Conservation (phyloP, 2,113 vertebrate genomes). For the Psilopsiagon aurifrons region DNA sequence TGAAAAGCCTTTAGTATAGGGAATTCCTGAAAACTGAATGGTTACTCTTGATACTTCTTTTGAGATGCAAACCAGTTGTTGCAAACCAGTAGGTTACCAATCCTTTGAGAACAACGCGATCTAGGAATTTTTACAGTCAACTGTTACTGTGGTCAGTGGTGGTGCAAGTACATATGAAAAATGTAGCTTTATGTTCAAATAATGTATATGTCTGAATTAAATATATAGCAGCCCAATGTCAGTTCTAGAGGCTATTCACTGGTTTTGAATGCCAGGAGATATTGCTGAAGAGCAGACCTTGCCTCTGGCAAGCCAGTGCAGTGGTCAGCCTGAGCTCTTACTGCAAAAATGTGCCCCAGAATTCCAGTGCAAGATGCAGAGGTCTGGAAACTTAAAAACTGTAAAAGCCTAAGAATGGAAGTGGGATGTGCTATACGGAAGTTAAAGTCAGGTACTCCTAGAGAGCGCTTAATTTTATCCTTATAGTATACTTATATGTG, state of each 20-base stretch:
- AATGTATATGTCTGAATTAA: background rate
- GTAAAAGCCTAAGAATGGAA: background rate
- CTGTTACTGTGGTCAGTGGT: background rate
- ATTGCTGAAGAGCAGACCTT: background rate
- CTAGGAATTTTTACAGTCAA: background rate
- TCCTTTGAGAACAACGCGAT: background rate
- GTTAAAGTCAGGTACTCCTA: background rate
- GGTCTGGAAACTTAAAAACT: background rate
- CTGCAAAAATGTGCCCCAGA: background rate
- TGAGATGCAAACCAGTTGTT: background rate
- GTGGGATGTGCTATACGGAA: background rate
- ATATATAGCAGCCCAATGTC: background rate
- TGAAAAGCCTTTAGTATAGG: background rate
- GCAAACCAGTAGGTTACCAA: background rate
- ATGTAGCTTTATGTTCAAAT: background rate
- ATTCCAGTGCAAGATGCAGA: background rate
- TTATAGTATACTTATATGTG: background rate
- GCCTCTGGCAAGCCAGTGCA: background rate
- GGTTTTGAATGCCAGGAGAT: background rate
- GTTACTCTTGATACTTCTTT: background rate
- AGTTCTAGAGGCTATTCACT: background rate
- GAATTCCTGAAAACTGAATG: background rate
- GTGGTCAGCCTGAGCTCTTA: background rate
- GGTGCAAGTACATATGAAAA: background rate
- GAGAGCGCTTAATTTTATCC: background rate